Percentiles rank a stretch among this genome's conserved stretches.
Conservation (phyloP, 2,888 invertebrate genomes). For the Philhelius pedissequus region DNA sequence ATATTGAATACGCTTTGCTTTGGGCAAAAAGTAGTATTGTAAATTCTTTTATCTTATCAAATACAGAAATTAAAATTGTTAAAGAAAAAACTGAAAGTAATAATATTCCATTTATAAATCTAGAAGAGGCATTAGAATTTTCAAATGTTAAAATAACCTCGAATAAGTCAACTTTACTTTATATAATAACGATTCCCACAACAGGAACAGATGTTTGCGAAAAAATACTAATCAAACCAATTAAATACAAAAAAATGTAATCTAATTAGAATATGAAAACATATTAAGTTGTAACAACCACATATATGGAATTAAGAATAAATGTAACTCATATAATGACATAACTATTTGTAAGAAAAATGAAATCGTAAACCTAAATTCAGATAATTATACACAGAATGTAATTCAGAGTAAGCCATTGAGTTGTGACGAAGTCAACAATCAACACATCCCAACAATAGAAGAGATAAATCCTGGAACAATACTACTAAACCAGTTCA, state of each 20-base stretch:
- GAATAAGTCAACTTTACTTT: not conserved
- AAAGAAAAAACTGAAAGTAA: too few species aligned
- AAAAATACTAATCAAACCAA: too few species aligned
- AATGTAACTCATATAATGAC: not conserved
- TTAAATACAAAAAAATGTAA: too few species aligned
- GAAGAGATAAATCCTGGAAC: not conserved
- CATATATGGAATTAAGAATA: too few species aligned
- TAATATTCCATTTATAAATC: too few species aligned
- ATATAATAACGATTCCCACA: not conserved
- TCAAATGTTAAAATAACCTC: not conserved
- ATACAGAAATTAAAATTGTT: slow-evolving; percentile 41
- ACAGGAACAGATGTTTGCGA: too few species aligned
- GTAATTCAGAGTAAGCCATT: not conserved
- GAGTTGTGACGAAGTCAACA: too few species aligned
- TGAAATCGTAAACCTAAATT: not conserved
- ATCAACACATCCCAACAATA: too few species aligned
- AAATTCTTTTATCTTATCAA: slow-evolving; percentile 48
- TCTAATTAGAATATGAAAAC: too few species aligned
- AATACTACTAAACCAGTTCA: not conserved
- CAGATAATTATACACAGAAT: not conserved
- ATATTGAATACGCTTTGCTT: slow-evolving; percentile 39
- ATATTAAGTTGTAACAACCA: too few species aligned
- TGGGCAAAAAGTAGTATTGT: slow-evolving; percentile 49
- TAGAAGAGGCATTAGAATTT: not conserved
- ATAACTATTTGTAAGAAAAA: not conserved